Evolutionary conservation across 2,113 vertebrate genomes (phyloP).

Genomic region (Sinocyclocheilus grahami): DNA sequence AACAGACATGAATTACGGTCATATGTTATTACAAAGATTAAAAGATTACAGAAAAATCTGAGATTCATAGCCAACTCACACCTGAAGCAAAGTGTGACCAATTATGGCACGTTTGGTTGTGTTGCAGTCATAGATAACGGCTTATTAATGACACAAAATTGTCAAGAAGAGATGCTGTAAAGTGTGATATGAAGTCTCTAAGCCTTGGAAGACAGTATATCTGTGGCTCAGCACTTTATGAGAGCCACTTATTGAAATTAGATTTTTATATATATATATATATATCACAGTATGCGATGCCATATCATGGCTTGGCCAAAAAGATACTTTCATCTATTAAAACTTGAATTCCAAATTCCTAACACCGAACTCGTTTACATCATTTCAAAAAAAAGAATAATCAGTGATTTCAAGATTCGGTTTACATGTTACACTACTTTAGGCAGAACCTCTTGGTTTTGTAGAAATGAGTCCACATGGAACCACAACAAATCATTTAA

Average conservation of each 20-base stretch:
- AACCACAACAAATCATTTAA: not conserved
- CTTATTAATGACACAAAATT: not conserved
- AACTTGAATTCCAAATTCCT: not conserved
- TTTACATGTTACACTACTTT: not conserved
- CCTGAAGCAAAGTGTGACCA: not conserved
- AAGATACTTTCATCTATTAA: not conserved
- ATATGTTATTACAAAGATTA: not conserved
- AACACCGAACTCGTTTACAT: not conserved
- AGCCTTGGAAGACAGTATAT: not conserved
- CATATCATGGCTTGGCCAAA: not conserved
- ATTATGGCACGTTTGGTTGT: not conserved
- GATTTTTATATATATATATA: not conserved
- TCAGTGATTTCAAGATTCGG: no score
- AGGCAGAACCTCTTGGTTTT: not conserved
- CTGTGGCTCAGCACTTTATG: conserved; percentile 25
- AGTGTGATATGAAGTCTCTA: not conserved
- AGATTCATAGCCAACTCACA: not conserved
- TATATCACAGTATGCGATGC: not conserved
- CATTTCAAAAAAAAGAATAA: not conserved
- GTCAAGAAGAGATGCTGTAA: not conserved
- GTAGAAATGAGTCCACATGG: not conserved
- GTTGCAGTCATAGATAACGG: not conserved
- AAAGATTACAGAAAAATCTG: not conserved
- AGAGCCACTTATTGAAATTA: conserved; percentile 24
- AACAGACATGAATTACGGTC: not conserved